These are phyloP conservation scores for Paramormyrops kingsleyae DNA, from an alignment of 2,113 vertebrate genomes.

Conservation along the genomic window DNA sequence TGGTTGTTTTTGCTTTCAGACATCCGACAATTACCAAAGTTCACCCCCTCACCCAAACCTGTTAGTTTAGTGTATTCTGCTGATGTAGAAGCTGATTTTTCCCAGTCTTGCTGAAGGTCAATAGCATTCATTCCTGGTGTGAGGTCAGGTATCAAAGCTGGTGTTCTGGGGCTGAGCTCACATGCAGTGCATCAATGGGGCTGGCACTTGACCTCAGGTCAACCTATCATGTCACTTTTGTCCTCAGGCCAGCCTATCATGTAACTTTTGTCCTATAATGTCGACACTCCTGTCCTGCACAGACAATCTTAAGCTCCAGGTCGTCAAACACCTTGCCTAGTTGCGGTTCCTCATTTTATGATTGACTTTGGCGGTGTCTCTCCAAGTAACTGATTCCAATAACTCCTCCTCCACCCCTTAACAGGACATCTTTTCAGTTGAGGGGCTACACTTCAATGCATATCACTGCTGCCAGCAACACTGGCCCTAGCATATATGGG, in stretches of 20 bases:
- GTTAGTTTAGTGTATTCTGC: neutral
- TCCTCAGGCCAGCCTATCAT: too few species aligned
- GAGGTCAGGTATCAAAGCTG: neutral
- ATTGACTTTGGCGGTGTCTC: neutral
- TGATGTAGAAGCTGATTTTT: neutral
- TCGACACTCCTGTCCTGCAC: neutral
- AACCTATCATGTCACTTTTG: neutral
- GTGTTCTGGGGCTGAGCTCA: neutral
- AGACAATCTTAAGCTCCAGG: neutral
- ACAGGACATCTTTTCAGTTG: neutral
- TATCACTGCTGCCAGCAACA: neutral
- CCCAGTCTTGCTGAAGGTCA: neutral
- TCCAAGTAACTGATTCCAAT: neutral
- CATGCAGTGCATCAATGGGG: neutral
- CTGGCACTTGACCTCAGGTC: neutral
- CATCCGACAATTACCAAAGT: neutral
- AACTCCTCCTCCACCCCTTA: neutral
- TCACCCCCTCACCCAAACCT: neutral
- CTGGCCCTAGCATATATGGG: neutral
- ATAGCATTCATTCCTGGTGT: neutral
- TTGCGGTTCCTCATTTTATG: neutral
- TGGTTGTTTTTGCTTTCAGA: neutral
- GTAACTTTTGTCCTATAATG: too few species aligned
- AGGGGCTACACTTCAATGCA: neutral
- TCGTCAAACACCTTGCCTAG: neutral